Evolutionary conservation across 2,888 invertebrate species (phyloP).

Genomic region (Tanytarsus gracilentus): DNA sequence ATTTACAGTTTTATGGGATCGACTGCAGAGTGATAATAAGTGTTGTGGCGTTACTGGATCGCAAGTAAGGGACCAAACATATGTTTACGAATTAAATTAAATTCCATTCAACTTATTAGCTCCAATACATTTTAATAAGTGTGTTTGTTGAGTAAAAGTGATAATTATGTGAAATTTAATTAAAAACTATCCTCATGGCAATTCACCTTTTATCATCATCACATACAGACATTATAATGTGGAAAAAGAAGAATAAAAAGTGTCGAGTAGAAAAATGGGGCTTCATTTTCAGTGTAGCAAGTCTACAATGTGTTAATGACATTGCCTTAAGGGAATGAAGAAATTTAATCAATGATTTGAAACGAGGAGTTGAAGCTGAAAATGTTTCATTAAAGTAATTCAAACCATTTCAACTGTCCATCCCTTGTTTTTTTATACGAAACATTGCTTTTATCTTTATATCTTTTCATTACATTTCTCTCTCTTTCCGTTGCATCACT

Average conservation of each 20-base stretch:
- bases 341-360: conserved; percentile 20
- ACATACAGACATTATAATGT: neutral
- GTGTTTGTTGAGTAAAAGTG: conserved; percentile 18
- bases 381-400: neutral
- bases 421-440: neutral
- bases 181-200: neutral
- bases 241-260: neutral
- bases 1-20: conserved; percentile 69
- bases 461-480: neutral
- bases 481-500: neutral
- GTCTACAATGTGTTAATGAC: conserved; percentile 3
- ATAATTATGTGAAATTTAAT: conserved; percentile 27
- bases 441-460: neutral
- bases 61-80: conserved; percentile 31
- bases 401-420: neutral
- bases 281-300: neutral
- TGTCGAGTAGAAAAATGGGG: neutral
- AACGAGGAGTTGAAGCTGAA: neutral
- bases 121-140: neutral
- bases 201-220: neutral
- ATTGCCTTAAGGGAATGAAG: neutral
- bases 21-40: conserved; percentile 60
- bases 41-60: conserved; percentile 71
- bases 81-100: conserved; percentile 16
- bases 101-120: neutral